Evolutionary conservation across 1,140 invertebrate species (phyloP).

Genomic region (Anthonomus grandis): DNA sequence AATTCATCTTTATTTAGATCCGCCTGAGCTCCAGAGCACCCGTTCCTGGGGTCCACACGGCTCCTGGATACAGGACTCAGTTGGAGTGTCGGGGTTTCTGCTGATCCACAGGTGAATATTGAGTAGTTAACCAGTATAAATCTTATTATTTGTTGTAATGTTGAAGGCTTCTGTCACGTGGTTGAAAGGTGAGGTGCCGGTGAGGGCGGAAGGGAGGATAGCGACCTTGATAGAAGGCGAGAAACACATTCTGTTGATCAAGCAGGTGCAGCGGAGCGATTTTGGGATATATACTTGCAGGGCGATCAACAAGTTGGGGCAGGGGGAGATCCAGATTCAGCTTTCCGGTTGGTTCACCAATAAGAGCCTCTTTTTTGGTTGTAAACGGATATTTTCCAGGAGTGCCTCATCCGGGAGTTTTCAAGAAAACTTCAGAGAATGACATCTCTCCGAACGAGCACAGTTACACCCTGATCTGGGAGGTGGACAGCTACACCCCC

Average conservation of each 20-base stretch:
- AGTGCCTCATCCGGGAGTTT: slow-evolving; percentile 58
- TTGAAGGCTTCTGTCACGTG: slow-evolving; percentile 56
- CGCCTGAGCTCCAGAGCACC: slow-evolving; percentile 62
- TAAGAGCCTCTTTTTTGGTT: neutral
- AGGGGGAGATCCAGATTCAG: slow-evolving; percentile 45
- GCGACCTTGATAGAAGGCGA: slow-evolving; percentile 56
- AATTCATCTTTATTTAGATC: slow-evolving; percentile 56
- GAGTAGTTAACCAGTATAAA: neutral
- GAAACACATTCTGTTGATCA: slow-evolving; percentile 64
- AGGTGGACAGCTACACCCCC: slow-evolving; percentile 71
- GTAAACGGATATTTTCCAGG: slow-evolving; percentile 49
- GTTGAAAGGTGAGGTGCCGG: slow-evolving; percentile 56
- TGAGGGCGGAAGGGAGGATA: slow-evolving; percentile 59
- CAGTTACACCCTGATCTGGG: slow-evolving; percentile 69
- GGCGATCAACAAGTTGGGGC: slow-evolving; percentile 69
- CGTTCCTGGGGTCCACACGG: slow-evolving; percentile 68
- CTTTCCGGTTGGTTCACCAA: slow-evolving; percentile 38
- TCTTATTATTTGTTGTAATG: neutral
- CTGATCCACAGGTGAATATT: slow-evolving; percentile 55
- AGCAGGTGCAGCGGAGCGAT: slow-evolving; percentile 64
- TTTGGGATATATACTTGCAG: slow-evolving; percentile 75
- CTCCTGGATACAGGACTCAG: slow-evolving; percentile 62
- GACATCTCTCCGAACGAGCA: slow-evolving; percentile 41
- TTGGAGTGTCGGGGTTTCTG: slow-evolving; percentile 65
- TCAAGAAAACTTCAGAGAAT: slow-evolving; percentile 54